A percentile compares a stretch with the other conserved stretches of the same genome.
Evolutionary conservation across 2,797 vertebrate species (phyloP).

Genomic region (Megaceryle alcyon): DNA sequence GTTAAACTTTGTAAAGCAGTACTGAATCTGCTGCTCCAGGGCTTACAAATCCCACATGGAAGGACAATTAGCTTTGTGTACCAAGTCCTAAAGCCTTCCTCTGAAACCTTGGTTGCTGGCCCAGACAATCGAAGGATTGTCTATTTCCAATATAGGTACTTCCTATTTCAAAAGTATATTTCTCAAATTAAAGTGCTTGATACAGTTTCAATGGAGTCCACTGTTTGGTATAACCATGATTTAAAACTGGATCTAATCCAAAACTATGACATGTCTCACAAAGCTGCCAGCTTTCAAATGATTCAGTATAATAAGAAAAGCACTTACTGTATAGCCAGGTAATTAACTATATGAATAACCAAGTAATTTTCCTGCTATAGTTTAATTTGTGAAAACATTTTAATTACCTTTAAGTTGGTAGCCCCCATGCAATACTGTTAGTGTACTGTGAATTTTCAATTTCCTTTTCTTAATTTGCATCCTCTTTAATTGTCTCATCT

Average conservation of each 20-base stretch:
- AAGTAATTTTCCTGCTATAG: neutral
- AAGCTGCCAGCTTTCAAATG: neutral
- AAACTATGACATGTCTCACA: neutral
- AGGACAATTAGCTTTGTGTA: neutral
- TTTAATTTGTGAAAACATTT: constrained; percentile 26
- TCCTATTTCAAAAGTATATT: neutral
- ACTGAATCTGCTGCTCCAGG: neutral
- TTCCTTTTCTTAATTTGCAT: constrained; percentile 42
- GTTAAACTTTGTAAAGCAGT: neutral
- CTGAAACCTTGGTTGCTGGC: neutral
- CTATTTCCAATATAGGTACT: neutral
- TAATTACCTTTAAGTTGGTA: constrained; percentile 10
- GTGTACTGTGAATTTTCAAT: constrained; percentile 18
- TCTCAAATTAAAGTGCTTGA: neutral
- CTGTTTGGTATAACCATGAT: neutral
- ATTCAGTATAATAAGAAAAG: constrained; percentile 9
- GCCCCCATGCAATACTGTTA: neutral
- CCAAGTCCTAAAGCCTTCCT: neutral
- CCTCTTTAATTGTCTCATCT: constrained; percentile 39
- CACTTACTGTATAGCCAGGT: neutral
- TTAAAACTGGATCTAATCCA: constrained; percentile 11
- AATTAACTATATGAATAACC: constrained; percentile 19
- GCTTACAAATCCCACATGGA: rapidly evolving
- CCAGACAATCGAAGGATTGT: neutral
- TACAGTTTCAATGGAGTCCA: neutral